Conservation (phyloP, 2,888 invertebrate genomes). For the Pristionchus fissidentatus region DNA sequence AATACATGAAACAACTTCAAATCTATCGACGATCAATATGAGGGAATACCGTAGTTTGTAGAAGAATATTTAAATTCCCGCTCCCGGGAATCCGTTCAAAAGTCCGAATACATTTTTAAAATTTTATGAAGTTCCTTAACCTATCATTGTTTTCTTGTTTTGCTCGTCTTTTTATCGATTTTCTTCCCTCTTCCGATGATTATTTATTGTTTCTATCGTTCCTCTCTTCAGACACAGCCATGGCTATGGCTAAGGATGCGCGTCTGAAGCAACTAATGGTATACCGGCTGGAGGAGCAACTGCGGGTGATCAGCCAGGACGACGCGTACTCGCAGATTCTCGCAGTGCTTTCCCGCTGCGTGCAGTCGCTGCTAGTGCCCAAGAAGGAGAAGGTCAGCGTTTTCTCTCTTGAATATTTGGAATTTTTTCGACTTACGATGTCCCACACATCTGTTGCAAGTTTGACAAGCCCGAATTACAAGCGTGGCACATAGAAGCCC, state of each 20-base stretch:
- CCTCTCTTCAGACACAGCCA: background rate
- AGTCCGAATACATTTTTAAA: background rate
- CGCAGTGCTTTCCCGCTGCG: background rate
- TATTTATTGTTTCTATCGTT: background rate
- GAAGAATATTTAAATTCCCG: background rate
- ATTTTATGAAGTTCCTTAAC: too few species aligned
- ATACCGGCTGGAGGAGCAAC: constrained; percentile 33
- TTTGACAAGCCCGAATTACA: too few species aligned
- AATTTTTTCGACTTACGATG: too few species aligned
- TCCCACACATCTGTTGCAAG: too few species aligned
- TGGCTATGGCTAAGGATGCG: background rate
- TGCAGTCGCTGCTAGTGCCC: constrained; percentile 17
- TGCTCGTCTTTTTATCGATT: background rate
- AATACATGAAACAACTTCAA: too few species aligned
- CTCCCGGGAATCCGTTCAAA: too few species aligned
- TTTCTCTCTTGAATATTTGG: background rate
- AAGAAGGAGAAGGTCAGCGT: background rate
- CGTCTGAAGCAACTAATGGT: constrained; percentile 12
- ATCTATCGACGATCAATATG: too few species aligned
- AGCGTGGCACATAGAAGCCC: too few species aligned
- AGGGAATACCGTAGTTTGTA: background rate
- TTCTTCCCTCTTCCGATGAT: background rate
- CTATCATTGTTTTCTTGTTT: too few species aligned
- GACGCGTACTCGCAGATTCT: background rate
- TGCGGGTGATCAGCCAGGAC: constrained; percentile 15